Base-by-base conservation (phyloP, 2,797 vertebrate species). In the Anguilla marmorata region DNA sequence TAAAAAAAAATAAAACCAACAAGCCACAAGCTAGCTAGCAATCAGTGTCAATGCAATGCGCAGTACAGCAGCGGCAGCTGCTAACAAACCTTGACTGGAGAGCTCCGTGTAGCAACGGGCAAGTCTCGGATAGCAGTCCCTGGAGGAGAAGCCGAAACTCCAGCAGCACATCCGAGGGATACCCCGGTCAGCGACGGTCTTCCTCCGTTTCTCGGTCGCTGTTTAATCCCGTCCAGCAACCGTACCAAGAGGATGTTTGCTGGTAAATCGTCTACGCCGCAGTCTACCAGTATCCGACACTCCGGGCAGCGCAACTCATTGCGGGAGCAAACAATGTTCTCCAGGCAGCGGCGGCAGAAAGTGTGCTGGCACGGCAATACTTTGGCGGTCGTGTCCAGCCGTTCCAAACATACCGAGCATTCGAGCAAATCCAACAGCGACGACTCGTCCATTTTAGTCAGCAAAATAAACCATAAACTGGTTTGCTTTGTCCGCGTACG, bases 361-460 rank as follows among this genome's bases (percentile, higher is more conserved):
- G 98, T 99, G 96, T 99, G 98, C 95, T 99, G 98, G 93, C 98
- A 99, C 21, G 98, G 98, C 91, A 99, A 97, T 89, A 98, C 98
- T 94, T 96, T 97, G 93, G 98, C 98, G 91, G 97, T 98, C 91
- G 98, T 97, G 96, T 99, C 98, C 97, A 99, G 94, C 89, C 98
- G 96, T 95, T 99, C 98, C 96, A 99, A 94, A 94, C 98, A 99
- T 92, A 99, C 98, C 85, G 98, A 98, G 93, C 98, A 99, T 96
- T 99, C 98, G 95, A 99, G 93, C 88, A 99, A 92, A 95, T 99
- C 98, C 96, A 99, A 93, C 93, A 99, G 95, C 90, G 98, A 98
- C 86, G 98, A 98, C 94, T 98, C 98, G 95, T 99, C 98, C 98
- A 99, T 99, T 93, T 96, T 96, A 87, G 45, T 72, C 92, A 93